Conservation (phyloP, 2,113 vertebrate genomes). For the Elephas maximus region DNA sequence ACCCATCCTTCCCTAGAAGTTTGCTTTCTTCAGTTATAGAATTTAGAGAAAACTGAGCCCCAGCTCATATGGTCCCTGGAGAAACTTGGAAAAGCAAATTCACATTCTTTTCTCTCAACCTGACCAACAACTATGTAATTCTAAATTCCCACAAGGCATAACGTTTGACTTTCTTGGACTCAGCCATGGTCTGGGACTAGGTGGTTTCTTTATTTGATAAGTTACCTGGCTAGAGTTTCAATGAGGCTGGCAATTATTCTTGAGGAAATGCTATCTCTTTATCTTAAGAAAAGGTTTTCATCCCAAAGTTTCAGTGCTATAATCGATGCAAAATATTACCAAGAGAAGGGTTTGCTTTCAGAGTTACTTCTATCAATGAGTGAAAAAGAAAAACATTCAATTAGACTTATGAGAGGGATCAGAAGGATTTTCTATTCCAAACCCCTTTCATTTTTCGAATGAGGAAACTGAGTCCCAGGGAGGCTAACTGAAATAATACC, state of each 20-base stretch:
- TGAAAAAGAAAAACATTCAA: not conserved
- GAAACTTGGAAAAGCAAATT: constrained; percentile 64
- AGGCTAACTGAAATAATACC: not conserved
- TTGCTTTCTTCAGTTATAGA: constrained; percentile 4
- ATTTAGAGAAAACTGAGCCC: constrained; percentile 59
- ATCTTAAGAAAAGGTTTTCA: constrained; percentile 53
- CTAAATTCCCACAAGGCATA: constrained; percentile 61
- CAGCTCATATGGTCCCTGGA: not conserved
- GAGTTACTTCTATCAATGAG: not conserved
- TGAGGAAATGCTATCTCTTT: constrained; percentile 45
- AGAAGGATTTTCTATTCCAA: not conserved
- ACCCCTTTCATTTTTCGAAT: not conserved
- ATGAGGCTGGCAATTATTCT: constrained; percentile 40
- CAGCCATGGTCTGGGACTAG: not conserved
- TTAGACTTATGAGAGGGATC: not conserved
- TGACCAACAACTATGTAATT: constrained; percentile 67
- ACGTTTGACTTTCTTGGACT: constrained; percentile 64
- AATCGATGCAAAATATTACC: not conserved
- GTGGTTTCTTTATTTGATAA: constrained; percentile 69
- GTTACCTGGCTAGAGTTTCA: constrained; percentile 67
- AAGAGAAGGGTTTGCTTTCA: not conserved
- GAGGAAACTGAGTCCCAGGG: constrained; percentile 22
- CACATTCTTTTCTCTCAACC: constrained; percentile 68
- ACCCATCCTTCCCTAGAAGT: not conserved
- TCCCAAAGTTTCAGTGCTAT: constrained; percentile 27